A percentile compares a stretch with the other conserved stretches of the same genome.
Conservation (phyloP, 2,113 vertebrate genomes). For the Pyrgilauda ruficollis region DNA sequence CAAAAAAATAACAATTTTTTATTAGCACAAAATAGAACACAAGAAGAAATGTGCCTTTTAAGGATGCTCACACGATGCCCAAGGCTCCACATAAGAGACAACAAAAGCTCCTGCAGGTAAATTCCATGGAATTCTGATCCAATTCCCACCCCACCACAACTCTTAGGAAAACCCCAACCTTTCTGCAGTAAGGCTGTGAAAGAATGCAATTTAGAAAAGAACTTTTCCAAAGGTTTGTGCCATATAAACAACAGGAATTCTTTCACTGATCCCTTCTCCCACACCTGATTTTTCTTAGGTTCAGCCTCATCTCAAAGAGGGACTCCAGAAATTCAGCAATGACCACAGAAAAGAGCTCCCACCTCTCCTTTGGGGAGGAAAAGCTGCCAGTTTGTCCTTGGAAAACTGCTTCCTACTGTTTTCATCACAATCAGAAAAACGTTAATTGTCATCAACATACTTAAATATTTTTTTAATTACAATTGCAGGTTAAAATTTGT, state of each 20-base stretch:
- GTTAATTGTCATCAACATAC: not conserved
- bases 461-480: constrained; percentile 42
- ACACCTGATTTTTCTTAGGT: not conserved
- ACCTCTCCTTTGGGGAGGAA: not conserved
- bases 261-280: not conserved
- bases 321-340: not conserved
- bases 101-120: not conserved
- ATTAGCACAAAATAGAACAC: not conserved
- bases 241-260: not conserved
- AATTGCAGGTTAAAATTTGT: not conserved
- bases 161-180: not conserved
- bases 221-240: not conserved
- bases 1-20: not conserved
- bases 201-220: not conserved
- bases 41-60: not conserved
- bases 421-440: not conserved
- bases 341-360: not conserved
- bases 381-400: not conserved
- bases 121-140: not conserved
- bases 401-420: not conserved
- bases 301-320: not conserved
- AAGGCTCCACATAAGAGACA: not conserved
- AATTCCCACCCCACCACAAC: not conserved
- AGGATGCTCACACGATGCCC: not conserved
- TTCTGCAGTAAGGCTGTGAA: not conserved